Conservation (phyloP, 2,113 vertebrate species). For the Alethe castanea region DNA sequence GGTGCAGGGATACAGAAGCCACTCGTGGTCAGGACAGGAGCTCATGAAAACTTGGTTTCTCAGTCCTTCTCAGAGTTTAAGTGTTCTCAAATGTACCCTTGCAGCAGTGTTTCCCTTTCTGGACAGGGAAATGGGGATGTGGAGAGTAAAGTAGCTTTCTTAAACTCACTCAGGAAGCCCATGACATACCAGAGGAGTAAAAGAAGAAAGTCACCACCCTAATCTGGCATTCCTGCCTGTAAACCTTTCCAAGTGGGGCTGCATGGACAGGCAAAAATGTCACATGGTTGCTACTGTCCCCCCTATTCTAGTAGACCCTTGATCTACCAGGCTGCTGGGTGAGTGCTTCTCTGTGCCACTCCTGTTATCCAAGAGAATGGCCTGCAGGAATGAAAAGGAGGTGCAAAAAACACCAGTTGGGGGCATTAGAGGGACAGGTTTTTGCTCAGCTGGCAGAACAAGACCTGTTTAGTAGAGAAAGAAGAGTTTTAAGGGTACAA, state of each 20-base stretch:
- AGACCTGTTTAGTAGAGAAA: neutral
- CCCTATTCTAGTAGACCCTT: neutral
- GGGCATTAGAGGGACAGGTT: neutral
- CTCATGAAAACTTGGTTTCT: neutral
- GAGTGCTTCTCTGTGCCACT: neutral
- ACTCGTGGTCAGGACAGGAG: neutral
- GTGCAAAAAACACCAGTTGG: neutral
- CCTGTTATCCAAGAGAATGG: neutral
- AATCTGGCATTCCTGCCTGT: neutral
- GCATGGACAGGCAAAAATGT: neutral
- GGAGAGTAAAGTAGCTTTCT: neutral
- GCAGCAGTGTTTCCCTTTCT: neutral
- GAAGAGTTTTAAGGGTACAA: neutral
- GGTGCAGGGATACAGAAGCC: neutral
- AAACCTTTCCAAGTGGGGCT: neutral
- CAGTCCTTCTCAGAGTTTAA: neutral
- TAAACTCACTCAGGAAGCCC: neutral
- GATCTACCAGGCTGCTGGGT: neutral
- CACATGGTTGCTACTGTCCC: neutral
- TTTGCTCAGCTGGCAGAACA: constrained; percentile 1
- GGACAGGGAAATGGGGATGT: neutral
- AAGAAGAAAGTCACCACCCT: neutral
- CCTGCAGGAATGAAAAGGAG: neutral
- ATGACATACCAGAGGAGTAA: neutral
- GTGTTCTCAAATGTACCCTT: neutral